Evolutionary conservation across 2,113 vertebrate genomes (phyloP), one percentile per base, ranked within the genome.

Genomic region (Heloderma charlesbogerti): DNA sequence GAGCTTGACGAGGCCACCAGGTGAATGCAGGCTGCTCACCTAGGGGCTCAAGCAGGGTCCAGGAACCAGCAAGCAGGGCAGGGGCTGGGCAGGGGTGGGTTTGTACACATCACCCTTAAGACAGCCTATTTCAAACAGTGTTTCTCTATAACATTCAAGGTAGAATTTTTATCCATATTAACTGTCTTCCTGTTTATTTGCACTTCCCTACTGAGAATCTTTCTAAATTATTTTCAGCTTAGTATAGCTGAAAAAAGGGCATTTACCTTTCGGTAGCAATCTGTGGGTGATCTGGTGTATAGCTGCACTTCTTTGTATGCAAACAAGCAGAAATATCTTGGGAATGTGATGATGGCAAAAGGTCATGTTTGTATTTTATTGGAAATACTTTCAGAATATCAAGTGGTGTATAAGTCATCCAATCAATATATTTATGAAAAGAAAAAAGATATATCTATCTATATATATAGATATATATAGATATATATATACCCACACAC

Each of bases 361-460:
- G 93, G 95, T 96, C 94, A 93, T 93, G 90, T 95, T 94, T 95
- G 89, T 74, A 91, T 95, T 95, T 95, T 94, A 94, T 93, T 71
- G 94, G 88, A 94, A 96, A 94, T 95, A 94, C 93, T 92, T 94
- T 84, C 51, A 93, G 93, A 95, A 91, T 96, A 92, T 91, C 91
- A 95, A 95, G 92, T 94, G 83, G 88, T 93, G 95, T 94, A 93
- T 88, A 93, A 96, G 91, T 91, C 83, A 90, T 48, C 89, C 92
- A 91, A 91, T 96, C 93, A 93, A 94, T 96, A 96, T 66, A 16
- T 93, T 88, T 60, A 95, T 95, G 92, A 93, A 95, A 95, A 88
- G 54, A 63, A 92, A 95, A 87, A 4, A 57, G 80, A n/a, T 94
- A 92, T n/a, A 0, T 92, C 92, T 94, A 25, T 93, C 93, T 88